Base-by-base conservation (phyloP, 2,113 vertebrate genomes). In the Atrichornis clamosus region DNA sequence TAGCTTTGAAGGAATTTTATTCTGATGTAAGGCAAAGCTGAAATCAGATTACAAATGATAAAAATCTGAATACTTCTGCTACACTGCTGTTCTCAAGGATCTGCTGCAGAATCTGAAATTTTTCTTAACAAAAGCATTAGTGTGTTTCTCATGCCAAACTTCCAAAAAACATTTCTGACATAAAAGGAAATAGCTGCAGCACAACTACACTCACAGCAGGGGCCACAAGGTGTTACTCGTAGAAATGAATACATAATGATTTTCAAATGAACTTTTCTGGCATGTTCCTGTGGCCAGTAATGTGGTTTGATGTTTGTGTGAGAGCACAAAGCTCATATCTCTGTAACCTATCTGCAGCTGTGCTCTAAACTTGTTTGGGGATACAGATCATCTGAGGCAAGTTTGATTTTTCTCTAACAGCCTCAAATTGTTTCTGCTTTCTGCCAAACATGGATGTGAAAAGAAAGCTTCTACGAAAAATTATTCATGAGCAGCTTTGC, bases 261-360 rank as follows among this genome's bases (percentile, higher is more conserved):
- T 96, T 94, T 95, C 64, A 75, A 92, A 89, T 85, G 70, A 96
- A 78, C 67, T 88, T 84, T 87, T 62, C 91, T 95, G 89, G 89
- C 67, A 14, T 39, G 41, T 75, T 96, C 13, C 1, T 74, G 6
- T 55, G 84, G 52, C 76, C 64, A 2, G 65, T 90, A 67, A 83
- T 39, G 76, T 46, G 76, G 68, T 88, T 80, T 80, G 85, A 63
- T 74, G 67, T 55, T 67, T 86, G 76, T 92, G 72, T 2, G 30
- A 87, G 52, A 75, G 83, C 62, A 78, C 53, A 63, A 63, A 52
- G 60, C 78, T 58, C 73, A 13, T 37, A n/a, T 90, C 74, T 91
- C 15, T 32, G 21, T 7, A 69, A 78, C 58, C 78, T 35, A 42
- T 49, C 90, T 88, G 64, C 82, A 88, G 87, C 88, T 95, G 76